Base-by-base conservation (phyloP, 2,113 vertebrate genomes). In the Colossoma macropomum region DNA sequence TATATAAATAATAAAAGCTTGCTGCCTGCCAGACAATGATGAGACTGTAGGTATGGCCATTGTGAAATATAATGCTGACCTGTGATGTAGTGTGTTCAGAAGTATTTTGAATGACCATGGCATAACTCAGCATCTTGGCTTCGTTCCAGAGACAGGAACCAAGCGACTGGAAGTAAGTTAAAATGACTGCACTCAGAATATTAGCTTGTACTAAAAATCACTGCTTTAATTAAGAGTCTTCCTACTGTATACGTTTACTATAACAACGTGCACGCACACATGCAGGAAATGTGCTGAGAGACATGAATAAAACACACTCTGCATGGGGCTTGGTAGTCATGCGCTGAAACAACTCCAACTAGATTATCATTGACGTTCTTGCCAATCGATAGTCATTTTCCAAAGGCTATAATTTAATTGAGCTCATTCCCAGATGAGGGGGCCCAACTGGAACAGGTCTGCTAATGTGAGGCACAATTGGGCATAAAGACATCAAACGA, bases 361-460 rank as follows among this genome's bases (percentile, higher is more conserved):
- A 86, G 89, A 90, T 91, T 91, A 91, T 85, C 85, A 93, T 88
- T 88, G 91, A 92, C 88, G 91, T 90, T 68, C 81, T 82, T 70
- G 72, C 86, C 87, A 90, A 89, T 89, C 75, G 68, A 90, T 91
- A 79, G 19, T 63, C 72, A 75, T 88, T 84, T 88, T 86, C 74
- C 69, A 81, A 77, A 81, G 84, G 69, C 84, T 82, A 82, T 89
- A 85, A 86, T 87, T 83, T 87, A 88, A 86, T 86, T 86, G 60
- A 84, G 69, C 60, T 82, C 71, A 72, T 79, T 88, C 59, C 27
- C 48, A 82, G 54, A 79, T 84, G 75, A 76, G 27, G 69, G 65
- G 59, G 62, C 74, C 38, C 77, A 81, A 86, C 70, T 82, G 82
- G 75, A 84, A 84, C 70, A 60, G 70, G 70, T 77, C n/a, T 68